Evolutionary conservation across 2,888 invertebrate species (phyloP), one percentile per base, ranked within the genome.

Genomic region (Carabus problematicus): DNA sequence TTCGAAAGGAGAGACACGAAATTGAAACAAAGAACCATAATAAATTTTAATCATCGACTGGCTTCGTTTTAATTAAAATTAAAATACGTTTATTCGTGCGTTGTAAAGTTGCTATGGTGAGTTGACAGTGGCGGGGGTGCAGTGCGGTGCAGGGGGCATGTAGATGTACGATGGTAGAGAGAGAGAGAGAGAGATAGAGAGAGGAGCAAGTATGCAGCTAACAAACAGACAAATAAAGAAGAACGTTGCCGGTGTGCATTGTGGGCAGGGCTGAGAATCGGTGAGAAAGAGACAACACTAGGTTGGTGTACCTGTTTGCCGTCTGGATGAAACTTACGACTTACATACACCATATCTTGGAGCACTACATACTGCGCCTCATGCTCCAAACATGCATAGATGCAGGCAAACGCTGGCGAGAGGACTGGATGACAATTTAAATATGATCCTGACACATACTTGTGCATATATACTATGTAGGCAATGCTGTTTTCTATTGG

Each of bases 31-130:
- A 69, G 62, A 69, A 69, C 68, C 62, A 40, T 62, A 62, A 69
- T 69, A 69, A 69, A 69, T 69, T 76, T 79, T 80, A 79, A 79
- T 79, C 80, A 81, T 78, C 77, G 77, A 77, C 76, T 61, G n/a
- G 68, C 61, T 76, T 75, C 75, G 75, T 76, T 80, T n/a, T 80
- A 81, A 81, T 81, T 81, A 80, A 80, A 80, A 80, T 79, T 77
- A 79, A 80, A 79, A 79, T 78, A 77, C 61, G 68, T 60, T 67
- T 67, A 67, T 67, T 67, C 67, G 67, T 67, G 67, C 67, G 60
- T 67, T 60, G 67, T 67, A 59, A 60, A 41, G 14, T 58, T 58
- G n/a, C 29, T 29, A 55, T 16, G 8, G 19, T 45, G 59, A 42
- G 52, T 42, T 41, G 52, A 42, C 11, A 42, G 43, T 12, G 18